These are phyloP conservation scores for Erithacus rubecula DNA, from an alignment of 2,797 vertebrate genomes.

Conservation along the genomic window DNA sequence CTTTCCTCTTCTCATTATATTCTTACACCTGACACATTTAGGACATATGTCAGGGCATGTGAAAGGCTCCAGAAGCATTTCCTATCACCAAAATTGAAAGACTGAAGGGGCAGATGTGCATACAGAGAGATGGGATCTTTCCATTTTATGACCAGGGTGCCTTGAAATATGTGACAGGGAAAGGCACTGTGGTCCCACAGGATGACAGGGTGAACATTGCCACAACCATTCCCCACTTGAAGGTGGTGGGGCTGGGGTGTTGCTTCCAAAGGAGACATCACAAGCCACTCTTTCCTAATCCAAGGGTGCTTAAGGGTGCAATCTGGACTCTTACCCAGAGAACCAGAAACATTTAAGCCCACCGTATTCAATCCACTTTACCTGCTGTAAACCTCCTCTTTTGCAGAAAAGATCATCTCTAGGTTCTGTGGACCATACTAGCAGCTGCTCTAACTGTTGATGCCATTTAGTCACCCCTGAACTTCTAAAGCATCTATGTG, in stretches of 20 bases:
- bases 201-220: not conserved
- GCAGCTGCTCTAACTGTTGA: not conserved
- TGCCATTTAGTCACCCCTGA: not conserved
- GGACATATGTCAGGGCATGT: not conserved
- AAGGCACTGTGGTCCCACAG: not conserved
- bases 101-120: not conserved
- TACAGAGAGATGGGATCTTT: not conserved
- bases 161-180: not conserved
- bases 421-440: not conserved
- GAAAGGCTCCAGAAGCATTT: not conserved
- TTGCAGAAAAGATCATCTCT: not conserved
- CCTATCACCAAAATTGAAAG: not conserved
- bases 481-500: not conserved
- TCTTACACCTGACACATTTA: not conserved
- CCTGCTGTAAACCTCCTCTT: not conserved
- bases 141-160: not conserved
- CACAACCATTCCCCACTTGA: not conserved
- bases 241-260: not conserved
- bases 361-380: not conserved
- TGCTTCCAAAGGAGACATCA: not conserved
- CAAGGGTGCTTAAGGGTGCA: not conserved
- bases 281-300: not conserved
- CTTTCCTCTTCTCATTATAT: not conserved
- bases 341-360: not conserved
- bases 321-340: too few species aligned